Evolutionary conservation across 2,888 invertebrate species (phyloP).

Genomic region (Amphipyra berbera): DNA sequence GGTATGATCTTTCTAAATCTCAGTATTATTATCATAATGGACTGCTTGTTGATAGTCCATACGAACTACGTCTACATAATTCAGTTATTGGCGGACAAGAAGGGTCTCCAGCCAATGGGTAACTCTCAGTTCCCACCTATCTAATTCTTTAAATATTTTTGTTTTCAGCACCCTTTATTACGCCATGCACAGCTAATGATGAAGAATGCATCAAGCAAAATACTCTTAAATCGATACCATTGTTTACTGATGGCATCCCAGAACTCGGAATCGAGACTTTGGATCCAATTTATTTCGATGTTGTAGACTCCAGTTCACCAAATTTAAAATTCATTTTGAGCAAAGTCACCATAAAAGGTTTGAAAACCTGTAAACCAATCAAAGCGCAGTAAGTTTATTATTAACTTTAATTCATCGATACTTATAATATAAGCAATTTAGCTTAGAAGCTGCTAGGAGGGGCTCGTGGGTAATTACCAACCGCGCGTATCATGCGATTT

Average conservation of each 20-base stretch:
- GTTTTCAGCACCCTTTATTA: constrained; percentile 38
- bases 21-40: too few species aligned
- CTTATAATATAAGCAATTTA: too few species aligned
- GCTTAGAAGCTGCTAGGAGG: too few species aligned
- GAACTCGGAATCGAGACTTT: constrained; percentile 10
- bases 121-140: too few species aligned
- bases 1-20: too few species aligned
- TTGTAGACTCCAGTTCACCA: constrained; percentile 29
- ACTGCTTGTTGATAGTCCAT: too few species aligned
- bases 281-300: constrained; percentile 32
- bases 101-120: too few species aligned
- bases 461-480: too few species aligned
- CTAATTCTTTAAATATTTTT: not conserved
- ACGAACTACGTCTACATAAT: too few species aligned
- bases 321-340: constrained; percentile 34
- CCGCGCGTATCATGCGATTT: too few species aligned
- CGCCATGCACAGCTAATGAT: constrained; percentile 25
- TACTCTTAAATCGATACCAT: not conserved
- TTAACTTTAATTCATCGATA: too few species aligned
- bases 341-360: constrained; percentile 18
- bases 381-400: constrained; percentile 29
- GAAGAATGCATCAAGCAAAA: constrained; percentile 17
- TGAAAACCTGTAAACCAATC: constrained; percentile 18
- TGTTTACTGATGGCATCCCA: constrained; percentile 27
- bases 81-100: too few species aligned